phyloP scores from a whole-genome alignment of 2,113 vertebrate genomes.

The Lipophrys pholis region DNA sequence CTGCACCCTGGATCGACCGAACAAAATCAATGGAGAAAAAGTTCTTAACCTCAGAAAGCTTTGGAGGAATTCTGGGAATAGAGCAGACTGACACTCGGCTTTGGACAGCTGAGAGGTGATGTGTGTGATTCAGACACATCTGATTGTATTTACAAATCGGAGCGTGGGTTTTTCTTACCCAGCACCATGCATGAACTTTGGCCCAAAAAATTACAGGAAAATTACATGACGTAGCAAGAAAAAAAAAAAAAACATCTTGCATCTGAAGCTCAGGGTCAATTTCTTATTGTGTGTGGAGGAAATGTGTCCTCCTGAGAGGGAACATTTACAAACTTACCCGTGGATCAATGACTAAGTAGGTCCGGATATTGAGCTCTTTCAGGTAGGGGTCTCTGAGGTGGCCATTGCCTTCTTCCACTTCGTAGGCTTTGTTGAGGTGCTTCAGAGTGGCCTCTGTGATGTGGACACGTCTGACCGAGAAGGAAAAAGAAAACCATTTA shows the following conservation, averaged over 20 bases:
- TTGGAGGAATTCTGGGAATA: not conserved
- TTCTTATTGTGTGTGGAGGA: not conserved
- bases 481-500: not conserved
- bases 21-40: too few relatives aligned
- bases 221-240: not conserved
- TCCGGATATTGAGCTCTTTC: conserved; percentile 91
- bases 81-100: not conserved
- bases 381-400: conserved; percentile 92
- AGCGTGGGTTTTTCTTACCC: not conserved
- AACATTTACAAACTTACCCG: conserved; percentile 79
- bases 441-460: conserved; percentile 97
- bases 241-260: not conserved
- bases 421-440: conserved; percentile 94
- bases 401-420: conserved; percentile 95
- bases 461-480: conserved; percentile 89
- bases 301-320: not conserved
- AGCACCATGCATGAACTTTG: not conserved
- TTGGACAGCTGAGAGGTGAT: not conserved
- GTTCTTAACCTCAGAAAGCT: not conserved
- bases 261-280: not conserved
- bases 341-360: conserved; percentile 95
- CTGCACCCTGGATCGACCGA: too few relatives aligned
- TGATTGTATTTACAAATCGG: not conserved
- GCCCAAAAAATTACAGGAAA: not conserved
- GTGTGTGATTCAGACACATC: not conserved